phyloP scores from a whole-genome alignment of 2,888 invertebrate species.

The Leptothorax acervorum region DNA sequence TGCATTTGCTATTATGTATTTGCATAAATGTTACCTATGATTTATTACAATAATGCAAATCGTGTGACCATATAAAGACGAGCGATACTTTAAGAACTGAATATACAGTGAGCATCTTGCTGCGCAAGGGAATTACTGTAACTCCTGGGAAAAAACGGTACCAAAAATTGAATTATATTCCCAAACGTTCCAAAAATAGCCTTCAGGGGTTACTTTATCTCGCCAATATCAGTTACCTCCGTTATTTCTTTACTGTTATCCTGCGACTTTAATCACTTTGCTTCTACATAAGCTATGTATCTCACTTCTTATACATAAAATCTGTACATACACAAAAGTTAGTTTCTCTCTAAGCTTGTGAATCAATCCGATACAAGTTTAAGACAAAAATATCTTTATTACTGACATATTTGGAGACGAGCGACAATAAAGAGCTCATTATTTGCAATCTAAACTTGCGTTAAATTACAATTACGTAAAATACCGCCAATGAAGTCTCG shows the following conservation, averaged over 20 bases:
- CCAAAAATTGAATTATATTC: not conserved
- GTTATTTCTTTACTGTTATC: not conserved
- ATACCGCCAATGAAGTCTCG: no score
- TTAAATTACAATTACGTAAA: no score
- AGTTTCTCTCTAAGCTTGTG: not conserved
- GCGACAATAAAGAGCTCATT: no score
- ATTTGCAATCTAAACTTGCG: no score
- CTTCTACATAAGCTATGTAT: not conserved
- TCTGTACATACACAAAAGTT: not conserved
- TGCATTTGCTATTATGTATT: conserved; percentile 40
- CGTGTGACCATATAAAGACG: not conserved
- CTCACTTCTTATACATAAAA: not conserved
- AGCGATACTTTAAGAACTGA: not conserved
- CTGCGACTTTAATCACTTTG: not conserved
- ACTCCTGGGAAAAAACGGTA: not conserved
- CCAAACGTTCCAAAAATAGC: not conserved
- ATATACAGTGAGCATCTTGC: not conserved
- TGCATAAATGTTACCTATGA: not conserved
- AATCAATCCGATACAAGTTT: not conserved
- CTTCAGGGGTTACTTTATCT: not conserved
- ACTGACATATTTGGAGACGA: not conserved
- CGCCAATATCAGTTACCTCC: not conserved
- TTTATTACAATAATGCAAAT: not conserved
- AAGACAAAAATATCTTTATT: not conserved
- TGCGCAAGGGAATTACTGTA: not conserved